Percentiles rank a stretch among this genome's conserved stretches.
Evolutionary conservation across 2,888 invertebrate species (phyloP).

Genomic region (Plebejus melissa): DNA sequence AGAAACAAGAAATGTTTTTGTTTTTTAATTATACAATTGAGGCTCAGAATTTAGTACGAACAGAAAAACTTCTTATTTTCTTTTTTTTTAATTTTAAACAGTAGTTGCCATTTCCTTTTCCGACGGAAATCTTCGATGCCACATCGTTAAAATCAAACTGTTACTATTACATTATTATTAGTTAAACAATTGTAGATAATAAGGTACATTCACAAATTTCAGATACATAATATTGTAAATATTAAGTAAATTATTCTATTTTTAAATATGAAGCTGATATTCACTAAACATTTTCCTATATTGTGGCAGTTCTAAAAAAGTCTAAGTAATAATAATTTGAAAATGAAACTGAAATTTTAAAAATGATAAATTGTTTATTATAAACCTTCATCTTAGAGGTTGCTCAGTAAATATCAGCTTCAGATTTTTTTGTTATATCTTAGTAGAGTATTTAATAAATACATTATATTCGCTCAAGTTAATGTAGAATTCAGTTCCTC

Average conservation of each 20-base stretch:
- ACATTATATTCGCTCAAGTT: conserved; percentile 53
- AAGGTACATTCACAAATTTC: conserved; percentile 23
- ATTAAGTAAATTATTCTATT: conserved; percentile 26
- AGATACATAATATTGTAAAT: conserved; percentile 26
- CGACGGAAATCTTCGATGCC: not conserved
- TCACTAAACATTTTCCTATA: conserved; percentile 2
- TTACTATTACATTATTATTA: not conserved
- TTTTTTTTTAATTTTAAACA: not conserved
- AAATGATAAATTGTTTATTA: not conserved
- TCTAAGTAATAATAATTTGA: not conserved
- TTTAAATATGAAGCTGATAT: not conserved
- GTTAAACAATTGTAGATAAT: conserved; percentile 11
- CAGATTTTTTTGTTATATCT: conserved; percentile 6
- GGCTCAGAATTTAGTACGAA: not conserved
- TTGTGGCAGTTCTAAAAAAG: not conserved
- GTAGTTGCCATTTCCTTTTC: not conserved
- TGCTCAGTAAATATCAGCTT: conserved; percentile 17
- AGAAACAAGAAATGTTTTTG: too few species aligned
- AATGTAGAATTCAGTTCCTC: conserved; percentile 69
- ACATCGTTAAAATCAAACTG: not conserved
- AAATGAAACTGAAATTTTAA: too few species aligned
- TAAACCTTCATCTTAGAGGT: not conserved
- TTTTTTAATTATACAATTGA: not conserved
- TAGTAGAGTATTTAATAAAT: conserved; percentile 9
- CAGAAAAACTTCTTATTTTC: not conserved